A percentile compares a stretch with the other conserved stretches of the same genome.
These are phyloP conservation scores for Spea bombifrons DNA, from an alignment of 2,113 vertebrate species.

Conservation along the genomic window DNA sequence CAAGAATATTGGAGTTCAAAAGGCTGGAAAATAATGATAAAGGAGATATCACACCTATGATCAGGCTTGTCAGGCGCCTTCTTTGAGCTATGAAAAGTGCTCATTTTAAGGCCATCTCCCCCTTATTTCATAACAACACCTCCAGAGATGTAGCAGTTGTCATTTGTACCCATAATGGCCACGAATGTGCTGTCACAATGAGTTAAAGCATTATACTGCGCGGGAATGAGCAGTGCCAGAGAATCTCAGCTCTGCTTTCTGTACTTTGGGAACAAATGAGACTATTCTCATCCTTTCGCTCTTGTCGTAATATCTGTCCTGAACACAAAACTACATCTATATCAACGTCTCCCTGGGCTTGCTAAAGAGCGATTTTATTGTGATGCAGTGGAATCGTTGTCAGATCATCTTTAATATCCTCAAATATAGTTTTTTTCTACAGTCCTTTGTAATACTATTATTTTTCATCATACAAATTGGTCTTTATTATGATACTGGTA, in stretches of 20 bases:
- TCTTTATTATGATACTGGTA: too few relatives aligned
- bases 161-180: constrained; percentile 24
- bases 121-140: background rate
- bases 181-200: background rate
- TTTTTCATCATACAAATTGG: too few relatives aligned
- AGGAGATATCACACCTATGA: constrained; percentile 4
- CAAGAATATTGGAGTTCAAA: constrained; percentile 5
- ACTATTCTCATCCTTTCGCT: background rate
- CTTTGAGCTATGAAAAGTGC: background rate
- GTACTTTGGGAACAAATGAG: background rate
- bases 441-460: too few relatives aligned
- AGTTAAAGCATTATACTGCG: background rate
- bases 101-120: background rate
- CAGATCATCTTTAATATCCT: background rate
- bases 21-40: constrained; percentile 19
- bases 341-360: background rate
- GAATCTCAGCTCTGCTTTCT: background rate
- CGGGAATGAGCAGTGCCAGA: background rate
- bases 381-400: background rate
- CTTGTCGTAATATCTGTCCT: background rate
- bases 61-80: background rate
- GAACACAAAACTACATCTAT: background rate
- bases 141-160: constrained; percentile 1
- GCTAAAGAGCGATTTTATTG: background rate
- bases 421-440: too few relatives aligned